Evolutionary conservation across 2,797 vertebrate species (phyloP), one percentile per base, ranked within the genome.

Genomic region (Eulemur mongoz): DNA sequence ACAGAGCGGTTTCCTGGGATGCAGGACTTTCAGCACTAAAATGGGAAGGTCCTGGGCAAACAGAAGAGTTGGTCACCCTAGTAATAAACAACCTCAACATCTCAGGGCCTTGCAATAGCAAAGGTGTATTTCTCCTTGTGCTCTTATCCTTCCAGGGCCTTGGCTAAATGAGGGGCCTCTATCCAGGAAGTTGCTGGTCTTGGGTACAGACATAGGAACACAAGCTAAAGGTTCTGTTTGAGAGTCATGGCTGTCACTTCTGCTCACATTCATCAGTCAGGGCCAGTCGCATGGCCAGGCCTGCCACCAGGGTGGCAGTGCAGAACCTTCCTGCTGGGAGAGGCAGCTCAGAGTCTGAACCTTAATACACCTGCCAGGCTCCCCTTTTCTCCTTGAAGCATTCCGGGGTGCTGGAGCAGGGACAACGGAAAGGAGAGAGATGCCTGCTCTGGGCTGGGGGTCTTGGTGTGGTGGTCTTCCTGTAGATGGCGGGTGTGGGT

Each of bases 401-500:
- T 23, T 25, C 57, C 5, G 2, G 30, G n/a, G 40, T 80, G 22
- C 67, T 27, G 32, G 82, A 45, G 23, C 38, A 35, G 69, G 23
- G 38, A 30, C 2, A 0, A 61, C 43, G 52, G 57, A 27, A 76
- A 69, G 81, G 40, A 45, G 70, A 43, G 40, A 61, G 35, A 27
- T 0, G 1, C 32, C 22, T 25, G 23, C 9, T 50, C 48, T 63
- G 9, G 17, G 5, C 1, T 13, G 40, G n/a, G 48, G 65, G 45
- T 30, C 80, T 48, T 61, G 15, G 11, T 7, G 15, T 48, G 45
- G 40, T 25, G 43, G 5, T 59, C 45, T 69, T 75, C 57, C 50
- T 75, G 23, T 27, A 73, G 48, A 50, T 27, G 9, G n/a, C 17
- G 10, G 2, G 4, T 11, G 9, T 15, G 61, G 7, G 20, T 50